phyloP scores from a whole-genome alignment of 2,113 vertebrate genomes.

The Parus major region DNA sequence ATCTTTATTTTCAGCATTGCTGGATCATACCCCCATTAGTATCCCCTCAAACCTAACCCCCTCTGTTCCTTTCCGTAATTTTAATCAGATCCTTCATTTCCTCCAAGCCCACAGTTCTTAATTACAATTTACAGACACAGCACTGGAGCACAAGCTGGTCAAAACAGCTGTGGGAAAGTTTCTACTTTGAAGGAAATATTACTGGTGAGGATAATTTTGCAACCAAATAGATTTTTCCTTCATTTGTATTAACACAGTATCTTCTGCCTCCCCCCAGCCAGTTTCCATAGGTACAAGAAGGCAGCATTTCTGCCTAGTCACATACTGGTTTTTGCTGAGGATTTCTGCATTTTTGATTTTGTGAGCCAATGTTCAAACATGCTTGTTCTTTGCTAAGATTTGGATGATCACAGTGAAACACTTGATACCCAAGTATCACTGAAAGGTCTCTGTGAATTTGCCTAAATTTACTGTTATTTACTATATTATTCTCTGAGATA shows the following conservation, averaged over 20 bases:
- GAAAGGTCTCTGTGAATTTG: not conserved
- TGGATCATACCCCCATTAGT: not conserved
- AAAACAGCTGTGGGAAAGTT: constrained; percentile 54
- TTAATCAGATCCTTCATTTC: constrained; percentile 55
- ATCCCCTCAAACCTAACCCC: not conserved
- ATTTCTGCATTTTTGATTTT: not conserved
- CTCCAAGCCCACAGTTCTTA: constrained; percentile 51
- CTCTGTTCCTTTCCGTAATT: not conserved
- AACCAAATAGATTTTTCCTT: not conserved
- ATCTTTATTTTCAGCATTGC: constrained; percentile 12
- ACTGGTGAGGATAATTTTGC: not conserved
- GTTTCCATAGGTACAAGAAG: not conserved
- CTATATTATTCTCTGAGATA: not conserved
- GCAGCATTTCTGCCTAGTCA: not conserved
- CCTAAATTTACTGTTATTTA: not conserved
- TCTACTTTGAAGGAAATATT: not conserved
- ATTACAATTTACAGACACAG: constrained; percentile 61
- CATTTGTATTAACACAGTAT: not conserved
- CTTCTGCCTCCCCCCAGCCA: not conserved
- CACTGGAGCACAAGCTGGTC: constrained; percentile 5
- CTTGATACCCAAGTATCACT: not conserved
- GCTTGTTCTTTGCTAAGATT: not conserved
- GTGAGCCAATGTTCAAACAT: not conserved
- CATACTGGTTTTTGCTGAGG: not conserved
- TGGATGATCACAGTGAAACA: not conserved